Conservation (phyloP, 1,140 invertebrate species). For the Helicoverpa armigera region DNA sequence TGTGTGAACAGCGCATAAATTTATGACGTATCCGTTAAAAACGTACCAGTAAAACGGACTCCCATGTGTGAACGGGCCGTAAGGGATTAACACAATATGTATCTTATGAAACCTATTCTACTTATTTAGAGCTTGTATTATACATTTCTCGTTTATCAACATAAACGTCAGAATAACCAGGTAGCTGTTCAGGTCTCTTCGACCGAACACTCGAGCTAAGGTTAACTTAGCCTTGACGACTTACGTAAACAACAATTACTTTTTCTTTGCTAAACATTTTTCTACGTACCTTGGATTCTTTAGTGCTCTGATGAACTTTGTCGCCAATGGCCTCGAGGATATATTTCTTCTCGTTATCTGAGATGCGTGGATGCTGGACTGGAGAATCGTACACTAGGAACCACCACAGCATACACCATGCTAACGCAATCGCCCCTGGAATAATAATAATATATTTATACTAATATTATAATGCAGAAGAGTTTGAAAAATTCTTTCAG, state of each 20-base stretch:
- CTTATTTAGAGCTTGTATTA: too few species aligned
- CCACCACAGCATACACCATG: slow-evolving; percentile 89
- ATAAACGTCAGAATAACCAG: neutral
- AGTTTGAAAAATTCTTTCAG: too few species aligned
- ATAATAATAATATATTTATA: too few species aligned
- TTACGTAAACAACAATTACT: neutral
- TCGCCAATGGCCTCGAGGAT: slow-evolving; percentile 88
- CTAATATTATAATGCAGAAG: too few species aligned
- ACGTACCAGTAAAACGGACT: too few species aligned
- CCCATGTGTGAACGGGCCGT: too few species aligned
- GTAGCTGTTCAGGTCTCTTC: neutral
- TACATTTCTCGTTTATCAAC: too few species aligned
- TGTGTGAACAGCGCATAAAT: too few species aligned
- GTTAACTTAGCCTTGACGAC: neutral
- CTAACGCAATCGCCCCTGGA: slow-evolving; percentile 87
- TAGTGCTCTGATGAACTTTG: slow-evolving; percentile 74
- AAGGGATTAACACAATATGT: too few species aligned
- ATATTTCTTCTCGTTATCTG: slow-evolving; percentile 91
- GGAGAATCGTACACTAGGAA: slow-evolving; percentile 91
- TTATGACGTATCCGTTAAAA: too few species aligned
- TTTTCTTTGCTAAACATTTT: neutral
- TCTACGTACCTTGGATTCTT: slow-evolving; percentile 68
- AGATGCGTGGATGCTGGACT: slow-evolving; percentile 91
- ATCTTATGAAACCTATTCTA: too few species aligned
- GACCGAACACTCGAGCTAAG: too few species aligned